A percentile compares a stretch with the other conserved stretches of the same genome.
These are phyloP conservation scores for Mercenaria mercenaria DNA, from an alignment of 1,140 invertebrate genomes.

Conservation along the genomic window DNA sequence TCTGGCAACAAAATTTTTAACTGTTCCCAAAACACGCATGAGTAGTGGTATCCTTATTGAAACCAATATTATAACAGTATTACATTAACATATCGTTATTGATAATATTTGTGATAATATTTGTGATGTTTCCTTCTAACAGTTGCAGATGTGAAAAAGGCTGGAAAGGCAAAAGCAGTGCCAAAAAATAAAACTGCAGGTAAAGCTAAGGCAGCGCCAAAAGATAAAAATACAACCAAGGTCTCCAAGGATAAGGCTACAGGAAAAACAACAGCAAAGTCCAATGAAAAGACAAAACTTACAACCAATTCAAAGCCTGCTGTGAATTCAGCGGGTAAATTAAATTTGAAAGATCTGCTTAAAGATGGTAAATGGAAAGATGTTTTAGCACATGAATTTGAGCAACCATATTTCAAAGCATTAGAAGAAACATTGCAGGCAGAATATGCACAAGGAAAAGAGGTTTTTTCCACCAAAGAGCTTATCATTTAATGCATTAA, in stretches of 20 bases:
- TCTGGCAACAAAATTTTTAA: too few relatives aligned
- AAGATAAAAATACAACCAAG: background rate
- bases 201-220: background rate
- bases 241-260: background rate
- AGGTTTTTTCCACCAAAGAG: slow-evolving; percentile 77
- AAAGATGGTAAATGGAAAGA: slow-evolving; percentile 30
- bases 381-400: slow-evolving; percentile 23
- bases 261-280: background rate
- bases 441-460: slow-evolving; percentile 69
- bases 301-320: background rate
- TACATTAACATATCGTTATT: too few relatives aligned
- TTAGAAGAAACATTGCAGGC: slow-evolving; percentile 64
- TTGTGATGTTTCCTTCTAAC: too few relatives aligned
- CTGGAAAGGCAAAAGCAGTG: too few relatives aligned
- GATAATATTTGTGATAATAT: too few relatives aligned
- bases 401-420: slow-evolving; percentile 53
- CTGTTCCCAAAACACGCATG: too few relatives aligned
- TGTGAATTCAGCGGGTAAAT: background rate
- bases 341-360: background rate
- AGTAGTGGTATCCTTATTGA: too few relatives aligned
- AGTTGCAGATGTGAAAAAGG: too few relatives aligned
- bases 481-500: slow-evolving; percentile 80
- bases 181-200: background rate
- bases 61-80: too few relatives aligned
- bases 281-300: background rate